Conservation (phyloP, 1,140 invertebrate genomes). For the Lerema accius region DNA sequence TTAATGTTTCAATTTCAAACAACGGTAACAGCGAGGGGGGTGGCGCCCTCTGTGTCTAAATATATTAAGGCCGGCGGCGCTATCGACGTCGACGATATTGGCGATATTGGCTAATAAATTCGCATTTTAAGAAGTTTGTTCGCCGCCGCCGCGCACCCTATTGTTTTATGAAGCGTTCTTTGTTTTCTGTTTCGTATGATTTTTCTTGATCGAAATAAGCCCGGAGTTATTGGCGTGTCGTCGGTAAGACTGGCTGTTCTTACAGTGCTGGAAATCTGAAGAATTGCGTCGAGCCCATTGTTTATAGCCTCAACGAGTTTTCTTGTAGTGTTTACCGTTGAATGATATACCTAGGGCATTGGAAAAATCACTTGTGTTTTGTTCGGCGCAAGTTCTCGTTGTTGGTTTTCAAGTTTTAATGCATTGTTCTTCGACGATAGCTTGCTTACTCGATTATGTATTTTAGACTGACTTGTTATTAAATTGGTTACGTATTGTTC, state of each 20-base stretch:
- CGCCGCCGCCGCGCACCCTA: background rate
- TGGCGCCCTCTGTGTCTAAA: too few species aligned
- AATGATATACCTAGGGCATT: background rate
- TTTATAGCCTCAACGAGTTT: conserved; percentile 2
- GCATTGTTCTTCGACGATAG: too few species aligned
- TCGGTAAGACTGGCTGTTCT: conserved; percentile 9
- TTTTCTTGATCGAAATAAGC: conserved; percentile 21
- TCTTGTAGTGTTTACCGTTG: background rate
- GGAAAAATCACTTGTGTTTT: background rate
- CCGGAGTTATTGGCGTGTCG: conserved; percentile 13
- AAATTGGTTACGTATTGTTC: too few species aligned
- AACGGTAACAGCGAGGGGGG: too few species aligned
- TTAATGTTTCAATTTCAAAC: too few species aligned
- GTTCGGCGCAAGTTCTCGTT: too few species aligned
- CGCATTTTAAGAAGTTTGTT: conserved; percentile 1
- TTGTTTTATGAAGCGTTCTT: conserved; percentile 2
- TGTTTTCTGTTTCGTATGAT: conserved; percentile 8
- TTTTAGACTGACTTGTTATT: too few species aligned
- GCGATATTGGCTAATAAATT: too few species aligned
- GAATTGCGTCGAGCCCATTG: conserved; percentile 3
- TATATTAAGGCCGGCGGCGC: too few species aligned
- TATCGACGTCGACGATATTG: too few species aligned
- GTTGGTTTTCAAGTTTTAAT: too few species aligned
- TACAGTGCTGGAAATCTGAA: conserved; percentile 12
- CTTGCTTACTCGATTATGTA: too few species aligned